phyloP scores from a whole-genome alignment of 1,140 invertebrate genomes.

The Eubasilissa regina region DNA sequence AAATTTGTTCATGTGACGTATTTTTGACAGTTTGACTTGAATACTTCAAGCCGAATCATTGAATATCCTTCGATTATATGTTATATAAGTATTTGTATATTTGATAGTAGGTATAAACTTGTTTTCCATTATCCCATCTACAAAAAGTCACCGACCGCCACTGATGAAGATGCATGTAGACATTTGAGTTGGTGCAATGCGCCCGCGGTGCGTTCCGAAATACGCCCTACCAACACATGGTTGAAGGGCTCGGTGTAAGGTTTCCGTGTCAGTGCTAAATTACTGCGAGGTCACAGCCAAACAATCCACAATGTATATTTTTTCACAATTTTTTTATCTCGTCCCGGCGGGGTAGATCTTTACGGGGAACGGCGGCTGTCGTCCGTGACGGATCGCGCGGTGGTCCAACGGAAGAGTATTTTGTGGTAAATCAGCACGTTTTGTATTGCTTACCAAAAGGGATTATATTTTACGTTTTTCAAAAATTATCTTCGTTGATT shows the following conservation, averaged over 20 bases:
- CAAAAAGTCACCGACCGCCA: no score
- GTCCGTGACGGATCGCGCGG: not conserved
- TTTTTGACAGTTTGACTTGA: no score
- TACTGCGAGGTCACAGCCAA: slow-evolving; percentile 20
- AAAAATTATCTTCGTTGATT: no score
- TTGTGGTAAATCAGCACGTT: not conserved
- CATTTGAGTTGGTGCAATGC: no score
- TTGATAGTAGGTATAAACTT: no score
- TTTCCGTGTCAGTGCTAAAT: slow-evolving; percentile 41
- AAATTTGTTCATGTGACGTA: no score
- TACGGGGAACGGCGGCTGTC: not conserved
- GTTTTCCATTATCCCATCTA: no score
- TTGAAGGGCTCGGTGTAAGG: slow-evolving; percentile 9
- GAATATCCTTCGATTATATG: no score
- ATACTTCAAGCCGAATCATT: no score
- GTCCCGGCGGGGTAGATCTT: no score
- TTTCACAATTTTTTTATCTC: not conserved
- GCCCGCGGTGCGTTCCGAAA: not conserved
- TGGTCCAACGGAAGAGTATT: not conserved
- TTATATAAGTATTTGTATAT: no score
- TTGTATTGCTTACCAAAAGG: not conserved
- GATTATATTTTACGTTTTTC: not conserved
- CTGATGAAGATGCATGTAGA: no score
- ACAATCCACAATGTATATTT: slow-evolving; percentile 30
- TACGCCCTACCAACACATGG: not conserved